A percentile compares a stretch with the other conserved stretches of the same genome.
Conservation (phyloP, 2,113 vertebrate genomes). For the Bubo bubo region DNA sequence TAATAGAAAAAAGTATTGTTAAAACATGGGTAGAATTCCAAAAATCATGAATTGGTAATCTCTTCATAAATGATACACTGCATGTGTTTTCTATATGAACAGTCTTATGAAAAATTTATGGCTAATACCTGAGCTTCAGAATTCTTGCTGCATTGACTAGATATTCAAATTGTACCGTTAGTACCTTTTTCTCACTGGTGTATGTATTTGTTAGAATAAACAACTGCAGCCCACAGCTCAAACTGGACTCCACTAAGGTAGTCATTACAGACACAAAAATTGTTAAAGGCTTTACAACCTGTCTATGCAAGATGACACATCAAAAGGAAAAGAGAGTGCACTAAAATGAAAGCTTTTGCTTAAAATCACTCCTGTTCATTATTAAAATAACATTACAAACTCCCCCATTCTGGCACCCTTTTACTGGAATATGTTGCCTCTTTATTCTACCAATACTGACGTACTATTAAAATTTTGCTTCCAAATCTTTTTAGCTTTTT, state of each 20-base stretch:
- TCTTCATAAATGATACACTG: background rate
- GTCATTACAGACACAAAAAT: background rate
- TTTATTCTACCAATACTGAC: background rate
- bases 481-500: background rate
- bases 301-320: background rate
- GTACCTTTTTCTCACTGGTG: background rate
- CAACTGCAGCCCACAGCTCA: background rate
- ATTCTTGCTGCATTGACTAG: background rate
- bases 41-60: background rate
- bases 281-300: background rate
- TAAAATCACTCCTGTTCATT: background rate
- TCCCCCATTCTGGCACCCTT: rapidly evolving
- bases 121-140: background rate
- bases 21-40: background rate
- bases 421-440: rapidly evolving
- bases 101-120: background rate
- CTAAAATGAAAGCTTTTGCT: background rate
- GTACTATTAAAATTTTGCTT: background rate
- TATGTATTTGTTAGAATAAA: background rate
- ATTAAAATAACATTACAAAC: background rate
- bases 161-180: background rate
- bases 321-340: background rate
- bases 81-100: background rate
- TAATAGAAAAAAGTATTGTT: background rate
- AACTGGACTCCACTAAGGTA: background rate